Evolutionary conservation across 2,888 invertebrate genomes (phyloP).

Genomic region (Malthinus seriepunctatus): DNA sequence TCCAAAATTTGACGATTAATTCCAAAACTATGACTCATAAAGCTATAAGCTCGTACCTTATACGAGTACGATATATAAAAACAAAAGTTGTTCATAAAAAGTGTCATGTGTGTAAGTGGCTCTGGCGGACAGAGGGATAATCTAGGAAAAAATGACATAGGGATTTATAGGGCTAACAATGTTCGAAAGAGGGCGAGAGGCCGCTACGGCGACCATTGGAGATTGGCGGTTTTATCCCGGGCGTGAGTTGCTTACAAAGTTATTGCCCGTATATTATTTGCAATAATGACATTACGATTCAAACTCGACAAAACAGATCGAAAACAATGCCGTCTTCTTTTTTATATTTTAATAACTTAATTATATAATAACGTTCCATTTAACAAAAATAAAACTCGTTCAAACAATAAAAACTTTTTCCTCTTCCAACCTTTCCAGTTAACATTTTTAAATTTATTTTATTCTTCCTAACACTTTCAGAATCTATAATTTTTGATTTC

Average conservation of each 20-base stretch:
- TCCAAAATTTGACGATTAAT: background rate
- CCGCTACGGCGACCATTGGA: conserved; percentile 47
- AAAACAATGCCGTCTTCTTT: too few relatives aligned
- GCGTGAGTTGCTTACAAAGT: conserved; percentile 44
- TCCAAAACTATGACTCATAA: too few relatives aligned
- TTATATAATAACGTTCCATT: too few relatives aligned
- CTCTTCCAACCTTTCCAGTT: too few relatives aligned
- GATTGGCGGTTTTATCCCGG: conserved; percentile 51
- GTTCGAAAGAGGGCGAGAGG: conserved; percentile 46
- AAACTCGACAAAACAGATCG: conserved; percentile 3
- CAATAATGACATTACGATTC: conserved; percentile 19
- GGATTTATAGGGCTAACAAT: conserved; percentile 53
- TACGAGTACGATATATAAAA: conserved; percentile 24
- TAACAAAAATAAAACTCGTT: too few relatives aligned
- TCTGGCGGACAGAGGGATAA: conserved; percentile 49
- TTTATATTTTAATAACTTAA: too few relatives aligned
- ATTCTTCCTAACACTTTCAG: too few relatives aligned
- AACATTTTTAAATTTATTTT: too few relatives aligned
- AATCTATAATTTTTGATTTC: too few relatives aligned
- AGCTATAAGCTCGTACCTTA: background rate
- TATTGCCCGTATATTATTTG: conserved; percentile 20
- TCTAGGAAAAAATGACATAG: conserved; percentile 42
- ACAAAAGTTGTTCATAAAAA: conserved; percentile 51
- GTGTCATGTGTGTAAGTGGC: conserved; percentile 54
- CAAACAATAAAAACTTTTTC: too few relatives aligned